phyloP scores from a whole-genome alignment of 2,797 vertebrate species.

The Eleutherodactylus coqui region DNA sequence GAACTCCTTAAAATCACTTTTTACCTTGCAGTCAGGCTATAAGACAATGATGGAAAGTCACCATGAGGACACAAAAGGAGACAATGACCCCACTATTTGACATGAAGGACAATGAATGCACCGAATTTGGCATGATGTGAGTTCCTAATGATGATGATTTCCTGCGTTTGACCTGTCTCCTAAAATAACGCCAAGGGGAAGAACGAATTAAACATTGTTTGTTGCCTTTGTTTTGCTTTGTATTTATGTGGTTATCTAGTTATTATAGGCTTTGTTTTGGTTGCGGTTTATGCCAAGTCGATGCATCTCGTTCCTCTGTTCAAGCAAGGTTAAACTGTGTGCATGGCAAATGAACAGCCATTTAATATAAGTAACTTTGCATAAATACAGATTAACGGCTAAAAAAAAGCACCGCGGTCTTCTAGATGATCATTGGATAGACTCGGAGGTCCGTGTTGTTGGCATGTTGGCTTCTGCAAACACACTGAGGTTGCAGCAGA shows the following conservation, averaged over 20 bases:
- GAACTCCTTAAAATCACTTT: neutral
- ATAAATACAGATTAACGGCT: neutral
- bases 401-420: neutral
- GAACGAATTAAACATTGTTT: slow-evolving; percentile 26
- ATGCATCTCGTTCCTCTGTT: neutral
- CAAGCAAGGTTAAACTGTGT: neutral
- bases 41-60: neutral
- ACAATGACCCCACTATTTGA: slow-evolving; percentile 36
- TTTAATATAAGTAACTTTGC: neutral
- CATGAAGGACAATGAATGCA: slow-evolving; percentile 11
- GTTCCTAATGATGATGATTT: slow-evolving; percentile 26
- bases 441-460: neutral
- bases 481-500: neutral
- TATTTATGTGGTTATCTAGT: neutral
- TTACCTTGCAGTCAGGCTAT: slow-evolving; percentile 13
- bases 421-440: neutral
- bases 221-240: neutral
- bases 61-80: slow-evolving; percentile 17
- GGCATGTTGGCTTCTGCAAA: neutral
- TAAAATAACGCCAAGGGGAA: neutral
- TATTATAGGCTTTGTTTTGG: slow-evolving; percentile 10
- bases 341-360: neutral
- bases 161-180: slow-evolving; percentile 25
- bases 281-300: slow-evolving; percentile 8
- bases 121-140: neutral